Conservation (phyloP, 2,113 vertebrate species). For the Mesocricetus auratus region DNA sequence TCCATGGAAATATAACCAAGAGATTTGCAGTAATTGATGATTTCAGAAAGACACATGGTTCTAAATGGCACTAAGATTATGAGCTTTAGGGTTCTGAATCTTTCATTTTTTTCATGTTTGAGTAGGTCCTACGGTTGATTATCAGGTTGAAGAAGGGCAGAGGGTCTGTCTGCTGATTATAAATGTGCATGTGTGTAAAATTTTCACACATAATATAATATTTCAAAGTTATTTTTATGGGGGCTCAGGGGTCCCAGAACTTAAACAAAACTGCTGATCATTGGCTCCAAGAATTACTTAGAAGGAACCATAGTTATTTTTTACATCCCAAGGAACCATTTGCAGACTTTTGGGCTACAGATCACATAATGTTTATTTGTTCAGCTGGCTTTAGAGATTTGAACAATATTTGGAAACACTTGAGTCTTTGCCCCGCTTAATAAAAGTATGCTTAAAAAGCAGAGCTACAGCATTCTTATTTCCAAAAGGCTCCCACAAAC, state of each 20-base stretch:
- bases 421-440: conserved; percentile 72
- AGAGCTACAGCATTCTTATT: conserved; percentile 72
- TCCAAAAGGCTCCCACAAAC: conserved; percentile 54
- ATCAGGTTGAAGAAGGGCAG: conserved; percentile 72
- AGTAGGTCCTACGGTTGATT: conserved; percentile 80
- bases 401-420: conserved; percentile 82
- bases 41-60: conserved; percentile 80
- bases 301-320: conserved; percentile 77
- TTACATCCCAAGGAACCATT: conserved; percentile 76
- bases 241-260: conserved; percentile 72
- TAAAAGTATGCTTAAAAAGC: conserved; percentile 79
- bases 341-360: conserved; percentile 79
- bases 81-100: conserved; percentile 69
- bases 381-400: conserved; percentile 86
- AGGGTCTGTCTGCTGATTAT: conserved; percentile 79
- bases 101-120: conserved; percentile 78
- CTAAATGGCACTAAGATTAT: conserved; percentile 81
- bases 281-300: conserved; percentile 77
- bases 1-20: conserved; percentile 75
- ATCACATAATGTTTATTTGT: conserved; percentile 84
- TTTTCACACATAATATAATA: conserved; percentile 81
- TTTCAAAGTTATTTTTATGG: conserved; percentile 81
- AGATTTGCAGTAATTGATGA: conserved; percentile 80
- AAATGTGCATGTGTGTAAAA: conserved; percentile 84
- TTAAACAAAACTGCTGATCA: conserved; percentile 79